Evolutionary conservation across 2,113 vertebrate genomes (phyloP).

Genomic region (Paratilapia polleni): DNA sequence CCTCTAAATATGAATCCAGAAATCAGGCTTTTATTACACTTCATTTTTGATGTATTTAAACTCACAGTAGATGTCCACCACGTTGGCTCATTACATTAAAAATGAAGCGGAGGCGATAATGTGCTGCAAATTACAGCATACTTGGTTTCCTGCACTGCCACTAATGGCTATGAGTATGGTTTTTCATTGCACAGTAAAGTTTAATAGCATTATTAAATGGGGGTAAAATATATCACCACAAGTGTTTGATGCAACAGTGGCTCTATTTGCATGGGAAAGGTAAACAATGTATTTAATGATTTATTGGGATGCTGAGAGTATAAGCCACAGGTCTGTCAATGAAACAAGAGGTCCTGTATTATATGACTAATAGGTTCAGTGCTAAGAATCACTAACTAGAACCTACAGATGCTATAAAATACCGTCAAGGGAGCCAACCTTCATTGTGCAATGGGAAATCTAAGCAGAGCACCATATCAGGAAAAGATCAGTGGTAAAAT

Average conservation of each 20-base stretch:
- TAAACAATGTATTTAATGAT: constrained; percentile 61
- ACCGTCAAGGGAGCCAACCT: constrained; percentile 10
- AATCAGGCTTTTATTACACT: constrained; percentile 7
- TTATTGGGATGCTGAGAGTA: constrained; percentile 39
- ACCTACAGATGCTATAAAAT: constrained; percentile 16
- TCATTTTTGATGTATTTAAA: constrained; percentile 24
- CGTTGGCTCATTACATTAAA: constrained; percentile 52
- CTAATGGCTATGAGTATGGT: constrained; percentile 61
- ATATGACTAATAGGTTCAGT: constrained; percentile 45
- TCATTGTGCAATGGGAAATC: constrained; percentile 3
- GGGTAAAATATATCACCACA: constrained; percentile 48
- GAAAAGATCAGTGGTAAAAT: constrained; percentile 3
- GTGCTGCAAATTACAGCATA: constrained; percentile 61
- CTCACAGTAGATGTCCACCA: constrained; percentile 32
- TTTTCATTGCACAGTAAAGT: constrained; percentile 75
- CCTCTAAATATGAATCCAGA: not conserved
- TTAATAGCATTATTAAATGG: constrained; percentile 77
- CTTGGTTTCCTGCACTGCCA: constrained; percentile 56
- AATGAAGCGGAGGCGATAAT: constrained; percentile 58
- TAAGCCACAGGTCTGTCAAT: constrained; percentile 61
- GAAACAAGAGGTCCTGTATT: constrained; percentile 48
- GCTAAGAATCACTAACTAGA: constrained; percentile 41
- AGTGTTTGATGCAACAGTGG: constrained; percentile 35
- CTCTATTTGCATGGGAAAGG: constrained; percentile 54
- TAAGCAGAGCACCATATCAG: not conserved